phyloP scores from a whole-genome alignment of 2,797 vertebrate genomes.

The Argentina silus region DNA sequence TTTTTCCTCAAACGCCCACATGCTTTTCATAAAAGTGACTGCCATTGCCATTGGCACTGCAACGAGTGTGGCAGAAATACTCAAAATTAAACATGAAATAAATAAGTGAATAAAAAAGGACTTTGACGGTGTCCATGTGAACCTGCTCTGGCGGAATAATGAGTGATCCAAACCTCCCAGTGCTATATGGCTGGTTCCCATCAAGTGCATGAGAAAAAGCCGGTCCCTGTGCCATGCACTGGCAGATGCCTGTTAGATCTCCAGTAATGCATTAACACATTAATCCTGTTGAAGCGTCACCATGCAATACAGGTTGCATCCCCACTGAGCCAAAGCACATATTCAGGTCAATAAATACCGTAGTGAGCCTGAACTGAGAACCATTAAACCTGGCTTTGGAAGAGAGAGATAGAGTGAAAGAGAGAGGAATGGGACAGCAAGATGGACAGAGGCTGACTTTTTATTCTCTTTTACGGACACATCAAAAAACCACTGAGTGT shows the following conservation, averaged over 20 bases:
- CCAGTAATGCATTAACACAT: constrained; percentile 61
- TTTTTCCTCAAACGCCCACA: constrained; percentile 34
- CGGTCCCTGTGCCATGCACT: constrained; percentile 69
- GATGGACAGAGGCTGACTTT: constrained; percentile 3
- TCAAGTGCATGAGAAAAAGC: constrained; percentile 63
- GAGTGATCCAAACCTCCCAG: constrained; percentile 82
- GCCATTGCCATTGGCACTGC: constrained; percentile 6
- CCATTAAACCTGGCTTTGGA: constrained; percentile 41
- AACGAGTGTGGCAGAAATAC: constrained; percentile 34
- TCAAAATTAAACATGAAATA: constrained; percentile 32
- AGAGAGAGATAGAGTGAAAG: constrained; percentile 20
- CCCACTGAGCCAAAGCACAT: constrained; percentile 68
- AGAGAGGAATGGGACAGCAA: not conserved
- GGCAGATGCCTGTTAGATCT: constrained; percentile 59
- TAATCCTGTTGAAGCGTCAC: constrained; percentile 66
- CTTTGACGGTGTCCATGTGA: constrained; percentile 44
- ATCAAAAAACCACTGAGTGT: constrained; percentile 2
- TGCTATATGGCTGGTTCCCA: constrained; percentile 71
- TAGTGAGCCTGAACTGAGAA: constrained; percentile 44
- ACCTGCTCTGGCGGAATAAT: constrained; percentile 47
- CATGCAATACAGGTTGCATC: constrained; percentile 76
- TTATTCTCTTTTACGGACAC: not conserved
- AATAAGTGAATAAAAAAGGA: constrained; percentile 50
- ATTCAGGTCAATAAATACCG: constrained; percentile 53
- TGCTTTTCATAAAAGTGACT: constrained; percentile 43